Evolutionary conservation across 1,140 invertebrate species (phyloP), one percentile per base, ranked within the genome.

Genomic region (Phortica variegata): DNA sequence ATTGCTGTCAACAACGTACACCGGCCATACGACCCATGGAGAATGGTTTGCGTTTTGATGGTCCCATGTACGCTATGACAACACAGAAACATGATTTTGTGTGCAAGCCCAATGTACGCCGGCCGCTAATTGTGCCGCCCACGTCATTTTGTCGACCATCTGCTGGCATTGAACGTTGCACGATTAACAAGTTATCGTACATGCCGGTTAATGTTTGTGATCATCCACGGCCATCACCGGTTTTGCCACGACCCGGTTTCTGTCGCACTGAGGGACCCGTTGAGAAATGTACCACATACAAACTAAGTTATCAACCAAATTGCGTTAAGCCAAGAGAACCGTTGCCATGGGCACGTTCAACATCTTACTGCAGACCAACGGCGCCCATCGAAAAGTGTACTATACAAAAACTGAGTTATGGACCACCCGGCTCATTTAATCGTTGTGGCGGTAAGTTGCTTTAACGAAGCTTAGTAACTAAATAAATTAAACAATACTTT

Each of bases 71-170:
- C 63, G 81, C 83, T 48, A 75, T 83, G 46, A 88, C 87, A 1
- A 87, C 86, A 8, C 82, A 87, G 47, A 85, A 86, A 49, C 84
- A 86, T 56, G 86, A 88, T 76, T 88, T 82, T 60, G 83, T 85
- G 8, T 82, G 86, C 44, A 88, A 88, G 74, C 81, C 79, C 1
- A 68, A 76, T 37, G 73, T 76, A 49, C 69, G 73, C 20, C 75
- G 79, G 1, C 58, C 72, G 5, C 82, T 75, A 51, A 84, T 78
- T 39, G 81, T 82, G 51, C 84, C 83, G 0, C 42, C 72, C 1
- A 55, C 65, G 0, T 79, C 79, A 12, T 83, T 84, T 40, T 77
- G 78, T 49, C 73, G 70, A 23, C 78, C 83, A 0, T 76, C 74
- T 13, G 77, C 78, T 17, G 77, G 78, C 1, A 76, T 84, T 52